Evolutionary conservation across 2,888 invertebrate species (phyloP), one percentile per base, ranked within the genome.

Genomic region (Heliconius hortense): DNA sequence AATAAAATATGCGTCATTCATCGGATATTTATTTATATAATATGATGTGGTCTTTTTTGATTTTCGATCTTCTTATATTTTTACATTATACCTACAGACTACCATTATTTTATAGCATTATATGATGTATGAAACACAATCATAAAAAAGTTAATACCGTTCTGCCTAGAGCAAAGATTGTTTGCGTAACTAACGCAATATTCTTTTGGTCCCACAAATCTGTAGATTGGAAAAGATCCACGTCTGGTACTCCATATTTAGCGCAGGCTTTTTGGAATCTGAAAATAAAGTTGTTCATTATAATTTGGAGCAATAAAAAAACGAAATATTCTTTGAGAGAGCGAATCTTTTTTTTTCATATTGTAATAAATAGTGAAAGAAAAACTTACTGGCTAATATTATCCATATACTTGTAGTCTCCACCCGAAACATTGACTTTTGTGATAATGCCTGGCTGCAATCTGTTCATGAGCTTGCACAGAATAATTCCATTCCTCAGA

Each of bases 361-460:
- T 60, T 24, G 15, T 26, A 26, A 24, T 24, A 60, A 60, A 21
- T 18, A 21, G 2, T n/a, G n/a, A n/a, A 11, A 56, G n/a, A 56
- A 2, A 56, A 76, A 95, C 96, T 95, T 88, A 99, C 97, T 97
- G 97, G 90, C 96, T 97, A 78, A 98, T 96, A 87, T 99, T 99
- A 87, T 99, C 98, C 98, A 99, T 98, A 95, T 97, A 96, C 87
- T 98, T 98, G 94, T 99, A 99, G 85, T 98, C 98, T 7, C 98
- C 98, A 11, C 97, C 97, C 1, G 96, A 95, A 39, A 96, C 95
- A 90, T 98, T 98, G 85, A 98, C 96, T 89, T 97, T 98, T 80
- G 96, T 95, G 84, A 98, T 96, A 84, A 96, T 95, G 72, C 98
- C 98, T 0, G 98, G 98, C 84, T 96, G 95, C 24, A 99, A 94